Evolutionary conservation across 2,113 vertebrate genomes (phyloP).

Genomic region (Acrocephalus arundinaceus): DNA sequence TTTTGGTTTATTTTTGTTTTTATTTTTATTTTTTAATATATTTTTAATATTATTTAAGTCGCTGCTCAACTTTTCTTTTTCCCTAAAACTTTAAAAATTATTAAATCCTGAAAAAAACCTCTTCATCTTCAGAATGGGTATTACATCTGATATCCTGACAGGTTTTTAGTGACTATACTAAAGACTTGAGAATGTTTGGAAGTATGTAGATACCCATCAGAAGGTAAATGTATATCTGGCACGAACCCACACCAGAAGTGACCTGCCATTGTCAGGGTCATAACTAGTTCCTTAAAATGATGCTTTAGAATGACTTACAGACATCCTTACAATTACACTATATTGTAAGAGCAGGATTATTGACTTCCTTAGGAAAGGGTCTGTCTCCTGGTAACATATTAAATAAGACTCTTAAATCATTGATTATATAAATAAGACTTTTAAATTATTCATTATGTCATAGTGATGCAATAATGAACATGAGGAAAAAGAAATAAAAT

Average conservation of each 20-base stretch:
- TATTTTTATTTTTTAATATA: not conserved
- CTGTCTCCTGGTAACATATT: not conserved
- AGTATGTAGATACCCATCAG: not conserved
- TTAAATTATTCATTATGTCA: not conserved
- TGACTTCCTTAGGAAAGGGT: not conserved
- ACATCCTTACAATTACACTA: not conserved
- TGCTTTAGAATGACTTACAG: not conserved
- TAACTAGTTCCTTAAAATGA: not conserved
- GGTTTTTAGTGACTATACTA: not conserved
- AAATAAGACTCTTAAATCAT: not conserved
- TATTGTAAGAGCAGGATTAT: not conserved
- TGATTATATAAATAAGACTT: not conserved
- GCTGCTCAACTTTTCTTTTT: not conserved
- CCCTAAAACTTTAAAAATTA: not conserved
- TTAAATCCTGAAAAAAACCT: not conserved
- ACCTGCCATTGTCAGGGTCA: not conserved
- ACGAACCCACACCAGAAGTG: not conserved
- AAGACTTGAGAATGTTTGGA: not conserved
- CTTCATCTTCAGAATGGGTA: not conserved
- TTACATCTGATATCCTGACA: not conserved
- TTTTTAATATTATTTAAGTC: not conserved
- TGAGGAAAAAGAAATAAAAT: not conserved
- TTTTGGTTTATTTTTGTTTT: not conserved
- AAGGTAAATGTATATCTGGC: not conserved
- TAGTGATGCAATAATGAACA: not conserved